phyloP scores from a whole-genome alignment of 1,140 invertebrate species.

The Plutomurus gul region DNA sequence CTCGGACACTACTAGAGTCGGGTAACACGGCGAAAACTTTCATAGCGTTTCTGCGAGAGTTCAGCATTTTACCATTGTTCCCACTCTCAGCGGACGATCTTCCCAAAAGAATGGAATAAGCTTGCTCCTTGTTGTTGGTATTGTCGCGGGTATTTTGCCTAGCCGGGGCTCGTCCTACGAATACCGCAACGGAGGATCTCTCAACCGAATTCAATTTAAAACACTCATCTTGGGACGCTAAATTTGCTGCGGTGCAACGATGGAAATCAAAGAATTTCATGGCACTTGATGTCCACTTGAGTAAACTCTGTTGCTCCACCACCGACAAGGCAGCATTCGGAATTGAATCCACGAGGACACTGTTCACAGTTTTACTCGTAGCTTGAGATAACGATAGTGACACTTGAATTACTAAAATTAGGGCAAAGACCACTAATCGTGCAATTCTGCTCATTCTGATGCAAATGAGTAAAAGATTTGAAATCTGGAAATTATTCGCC shows the following conservation, averaged over 20 bases:
- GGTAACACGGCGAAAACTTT: constrained; percentile 57
- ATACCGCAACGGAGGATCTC: constrained; percentile 37
- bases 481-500: background rate
- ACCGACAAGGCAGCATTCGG: background rate
- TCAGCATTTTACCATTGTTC: background rate
- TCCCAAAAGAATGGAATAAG: constrained; percentile 11
- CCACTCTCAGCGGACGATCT: background rate
- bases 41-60: background rate
- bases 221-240: constrained; percentile 49
- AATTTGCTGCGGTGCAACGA: constrained; percentile 35
- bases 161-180: constrained; percentile 31
- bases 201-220: constrained; percentile 35
- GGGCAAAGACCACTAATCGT: background rate
- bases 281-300: constrained; percentile 42
- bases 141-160: background rate
- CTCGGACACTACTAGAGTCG: constrained; percentile 57
- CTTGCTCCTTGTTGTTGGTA: background rate
- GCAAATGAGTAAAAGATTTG: background rate
- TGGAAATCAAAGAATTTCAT: constrained; percentile 50
- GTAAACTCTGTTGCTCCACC: constrained; percentile 31
- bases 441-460: background rate
- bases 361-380: constrained; percentile 4
- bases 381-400: background rate
- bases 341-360: background rate
- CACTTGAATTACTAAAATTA: background rate